Percentiles rank a stretch among this genome's conserved stretches.
Conservation (phyloP, 2,113 vertebrate genomes). For the Aleadryas rufinucha region DNA sequence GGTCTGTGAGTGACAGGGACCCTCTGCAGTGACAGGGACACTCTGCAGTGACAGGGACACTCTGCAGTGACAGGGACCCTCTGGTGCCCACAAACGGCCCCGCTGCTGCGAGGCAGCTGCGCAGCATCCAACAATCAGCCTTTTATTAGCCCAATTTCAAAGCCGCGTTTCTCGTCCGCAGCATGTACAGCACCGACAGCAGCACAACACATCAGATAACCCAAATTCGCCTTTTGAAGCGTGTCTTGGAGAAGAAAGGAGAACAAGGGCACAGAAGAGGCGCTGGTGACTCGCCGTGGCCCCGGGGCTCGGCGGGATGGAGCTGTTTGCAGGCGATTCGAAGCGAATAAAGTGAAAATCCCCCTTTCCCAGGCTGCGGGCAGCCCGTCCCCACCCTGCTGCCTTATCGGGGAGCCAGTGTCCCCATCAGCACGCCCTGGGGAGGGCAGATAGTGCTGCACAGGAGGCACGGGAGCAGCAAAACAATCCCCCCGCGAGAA, state of each 20-base stretch:
- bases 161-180: neutral
- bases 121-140: neutral
- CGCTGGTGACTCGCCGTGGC: neutral
- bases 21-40: neutral
- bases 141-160: neutral
- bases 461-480: neutral
- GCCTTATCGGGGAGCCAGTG: slow-evolving; percentile 66
- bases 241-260: neutral
- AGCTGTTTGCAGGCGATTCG: neutral
- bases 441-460: slow-evolving; percentile 52
- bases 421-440: slow-evolving; percentile 41
- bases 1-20: neutral
- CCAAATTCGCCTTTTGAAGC: neutral
- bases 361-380: neutral
- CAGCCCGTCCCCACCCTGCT: slow-evolving; percentile 58
- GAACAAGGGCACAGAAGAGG: neutral
- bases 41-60: too few species aligned
- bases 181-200: accelerated
- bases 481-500: neutral
- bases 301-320: neutral
- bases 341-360: neutral
- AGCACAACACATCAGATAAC: neutral
- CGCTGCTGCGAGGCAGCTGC: neutral
- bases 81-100: neutral
- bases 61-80: neutral